These are phyloP conservation scores for Terrapene triunguis DNA, from an alignment of 2,113 vertebrate genomes.

Conservation along the genomic window DNA sequence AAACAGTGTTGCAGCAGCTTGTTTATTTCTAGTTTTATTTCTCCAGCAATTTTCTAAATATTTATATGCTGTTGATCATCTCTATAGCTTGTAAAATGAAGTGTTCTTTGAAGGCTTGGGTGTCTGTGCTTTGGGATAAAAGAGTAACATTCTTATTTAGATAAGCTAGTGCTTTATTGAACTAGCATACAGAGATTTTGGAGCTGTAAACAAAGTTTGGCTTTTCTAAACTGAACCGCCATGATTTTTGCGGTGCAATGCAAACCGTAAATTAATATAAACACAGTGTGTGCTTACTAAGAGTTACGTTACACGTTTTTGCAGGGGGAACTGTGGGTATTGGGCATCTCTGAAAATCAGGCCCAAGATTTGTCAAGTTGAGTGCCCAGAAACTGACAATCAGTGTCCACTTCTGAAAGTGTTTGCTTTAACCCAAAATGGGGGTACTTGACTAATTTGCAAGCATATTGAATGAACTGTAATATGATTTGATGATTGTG, in stretches of 20 bases:
- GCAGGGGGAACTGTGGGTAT: slow-evolving; percentile 35
- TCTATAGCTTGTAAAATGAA: slow-evolving; percentile 52
- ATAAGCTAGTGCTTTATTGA: slow-evolving; percentile 71
- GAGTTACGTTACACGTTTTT: slow-evolving; percentile 26
- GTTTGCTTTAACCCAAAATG: background rate
- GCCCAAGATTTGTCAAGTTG: slow-evolving; percentile 43
- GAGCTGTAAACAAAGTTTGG: slow-evolving; percentile 59
- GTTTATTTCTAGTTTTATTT: slow-evolving; percentile 48
- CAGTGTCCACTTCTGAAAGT: background rate
- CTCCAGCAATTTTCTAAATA: slow-evolving; percentile 57
- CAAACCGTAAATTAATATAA: slow-evolving; percentile 56
- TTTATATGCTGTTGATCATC: slow-evolving; percentile 66
- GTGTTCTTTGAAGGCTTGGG: slow-evolving; percentile 40
- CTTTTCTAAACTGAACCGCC: slow-evolving; percentile 57
- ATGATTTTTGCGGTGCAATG: slow-evolving; percentile 30
- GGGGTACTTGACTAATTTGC: slow-evolving; percentile 24
- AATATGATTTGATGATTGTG: background rate
- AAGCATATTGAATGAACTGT: background rate
- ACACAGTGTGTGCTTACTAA: background rate
- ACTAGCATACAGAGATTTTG: slow-evolving; percentile 41
- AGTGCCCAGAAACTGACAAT: slow-evolving; percentile 42
- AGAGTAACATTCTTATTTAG: slow-evolving; percentile 58
- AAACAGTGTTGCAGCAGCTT: background rate
- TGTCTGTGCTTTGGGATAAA: slow-evolving; percentile 55
- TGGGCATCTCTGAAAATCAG: slow-evolving; percentile 34